Evolutionary conservation across 2,888 invertebrate genomes (phyloP), one percentile per base, ranked within the genome.

Genomic region (Arenicola marina): DNA sequence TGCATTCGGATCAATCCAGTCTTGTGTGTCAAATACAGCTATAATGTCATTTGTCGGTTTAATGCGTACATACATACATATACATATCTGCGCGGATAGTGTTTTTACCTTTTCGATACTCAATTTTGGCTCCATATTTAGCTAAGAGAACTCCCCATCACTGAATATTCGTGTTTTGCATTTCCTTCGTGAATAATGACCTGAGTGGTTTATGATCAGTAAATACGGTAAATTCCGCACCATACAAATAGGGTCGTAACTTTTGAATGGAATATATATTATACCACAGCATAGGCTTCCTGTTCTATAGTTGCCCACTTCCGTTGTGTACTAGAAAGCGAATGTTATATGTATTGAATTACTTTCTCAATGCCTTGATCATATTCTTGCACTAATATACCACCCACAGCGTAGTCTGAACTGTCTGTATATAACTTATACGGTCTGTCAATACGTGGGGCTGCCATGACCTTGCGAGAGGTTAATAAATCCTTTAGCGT

Each of bases 71-170:
- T 38, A 38, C n/a, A n/a, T n/a, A n/a, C n/a, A n/a, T n/a, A n/a
- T n/a, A n/a, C 56, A 56, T 56, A 26, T 57, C 45, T 7, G n/a
- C 45, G 7, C 29, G 44, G 4, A 57, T 28, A 24, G 24, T 57
- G 31, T 46, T 57, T 26, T 26, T 24, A 3, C 45, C 57, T 24
- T 46, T 46, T 28, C 44, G 24, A 29, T 57, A 57, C 29, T 29
- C n/a, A 28, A 57, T 57, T 7, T 46, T 11, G 4, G 46, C 57
- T 28, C 24, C 46, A 24, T 28, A 57, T 29, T 57, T 29, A 4
- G 57, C 57, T 7, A 57, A 7, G 4, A 56, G 26, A 7, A 38
- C 56, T 7, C 18, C 56, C 56, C 56, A 56, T 4, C 56, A 24
- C 26, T 33, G 56, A n/a, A 56, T 33, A n/a, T n/a, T n/a, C n/a